Base-by-base conservation (phyloP, 2,888 invertebrate species). In the Oligia latruncula region DNA sequence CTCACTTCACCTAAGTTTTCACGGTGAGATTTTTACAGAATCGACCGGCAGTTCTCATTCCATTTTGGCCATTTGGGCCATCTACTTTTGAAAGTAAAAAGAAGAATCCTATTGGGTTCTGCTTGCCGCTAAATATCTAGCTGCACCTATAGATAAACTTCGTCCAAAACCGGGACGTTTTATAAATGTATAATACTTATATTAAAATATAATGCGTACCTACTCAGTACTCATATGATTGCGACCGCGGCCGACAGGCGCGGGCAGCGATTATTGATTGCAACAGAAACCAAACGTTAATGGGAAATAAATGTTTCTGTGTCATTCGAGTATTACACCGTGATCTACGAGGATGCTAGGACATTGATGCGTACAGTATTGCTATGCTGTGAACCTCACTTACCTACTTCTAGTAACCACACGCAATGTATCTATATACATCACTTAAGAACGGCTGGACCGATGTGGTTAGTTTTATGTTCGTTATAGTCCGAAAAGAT, bases 201-300 rank as follows among this genome's bases (percentile, higher is more conserved):
- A 29, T 29, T 29, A 29, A 46, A 77, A 64, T 58, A 72, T n/a
- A 43, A 70, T 40, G n/a, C 66, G 52, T 66, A 40, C 40, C 40
- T 40, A 40, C 40, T 58, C 1, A 35, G 65, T 68, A 64, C 55
- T 29, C 52, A 17, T 55, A 84, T 52, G 66, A 83, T 84, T 67
- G 64, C 73, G 73, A 52, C 55, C 65, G 76, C 77, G 75, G 81
- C 66, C 29, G 9, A 49, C 66, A 46, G 71, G 81, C 58, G 43
- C 71, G 29, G 1, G 46, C 81, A 77, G 66, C 78, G 81, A 82
- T 89, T 83, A 83, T 77, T 73, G 83, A 80, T 90, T 89, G 87
- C 90, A 81, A 85, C 83, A 90, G 40, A 66, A 72, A 62, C 81
- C 62, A 11, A 64, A 66, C 29, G 46, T 64, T 78, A 82, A 82